These are phyloP conservation scores for Microplitis demolitor DNA, from an alignment of 1,140 invertebrate species.

Conservation along the genomic window DNA sequence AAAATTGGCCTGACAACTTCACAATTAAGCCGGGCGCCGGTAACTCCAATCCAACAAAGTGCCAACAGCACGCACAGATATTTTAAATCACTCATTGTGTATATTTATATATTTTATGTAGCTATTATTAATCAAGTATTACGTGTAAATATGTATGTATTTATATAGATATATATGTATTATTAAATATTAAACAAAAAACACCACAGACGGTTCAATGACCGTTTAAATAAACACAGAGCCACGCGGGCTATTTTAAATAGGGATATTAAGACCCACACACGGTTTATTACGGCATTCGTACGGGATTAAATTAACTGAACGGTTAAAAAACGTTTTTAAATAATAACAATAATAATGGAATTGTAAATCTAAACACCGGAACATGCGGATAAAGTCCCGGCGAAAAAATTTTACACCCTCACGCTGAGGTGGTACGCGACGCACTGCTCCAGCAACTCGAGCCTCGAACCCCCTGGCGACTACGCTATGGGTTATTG, in stretches of 20 bases:
- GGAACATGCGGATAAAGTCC: neutral
- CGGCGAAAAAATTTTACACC: neutral
- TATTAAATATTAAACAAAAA: too few relatives aligned
- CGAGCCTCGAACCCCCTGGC: too few relatives aligned
- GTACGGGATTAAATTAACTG: too few relatives aligned
- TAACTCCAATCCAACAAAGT: conserved; percentile 38
- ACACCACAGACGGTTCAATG: too few relatives aligned
- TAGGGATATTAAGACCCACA: too few relatives aligned
- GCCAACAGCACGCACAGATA: conserved; percentile 48
- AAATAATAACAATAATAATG: neutral
- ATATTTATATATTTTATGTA: neutral
- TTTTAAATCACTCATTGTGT: conserved; percentile 45
- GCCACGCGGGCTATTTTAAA: too few relatives aligned
- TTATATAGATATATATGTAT: too few relatives aligned
- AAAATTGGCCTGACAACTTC: conserved; percentile 52
- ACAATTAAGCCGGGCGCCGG: conserved; percentile 47
- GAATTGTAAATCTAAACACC: neutral
- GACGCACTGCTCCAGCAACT: neutral
- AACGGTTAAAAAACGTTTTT: too few relatives aligned
- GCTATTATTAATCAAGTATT: neutral
- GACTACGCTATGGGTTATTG: neutral
- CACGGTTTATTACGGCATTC: too few relatives aligned
- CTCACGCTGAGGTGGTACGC: neutral
- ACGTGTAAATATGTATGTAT: neutral
- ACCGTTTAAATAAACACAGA: too few relatives aligned